A percentile compares a stretch with the other conserved stretches of the same genome.
These are phyloP conservation scores for Percopsis transmontana DNA, from an alignment of 2,113 vertebrate species.

Conservation along the genomic window DNA sequence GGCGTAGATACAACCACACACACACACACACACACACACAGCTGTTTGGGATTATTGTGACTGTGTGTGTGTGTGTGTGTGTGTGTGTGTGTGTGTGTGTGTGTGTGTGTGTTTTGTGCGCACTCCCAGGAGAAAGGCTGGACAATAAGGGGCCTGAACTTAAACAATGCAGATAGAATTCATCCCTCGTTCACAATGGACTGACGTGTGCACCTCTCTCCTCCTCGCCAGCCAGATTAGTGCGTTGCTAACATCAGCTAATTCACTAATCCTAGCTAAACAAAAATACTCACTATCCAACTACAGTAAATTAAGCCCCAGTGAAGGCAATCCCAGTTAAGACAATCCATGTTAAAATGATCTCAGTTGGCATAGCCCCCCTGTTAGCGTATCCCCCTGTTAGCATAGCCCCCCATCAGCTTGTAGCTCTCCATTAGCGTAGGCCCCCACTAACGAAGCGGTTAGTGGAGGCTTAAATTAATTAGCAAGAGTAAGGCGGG, in stretches of 20 bases:
- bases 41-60: conserved; percentile 53
- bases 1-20: neutral
- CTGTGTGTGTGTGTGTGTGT: conserved; percentile 2
- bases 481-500: conserved; percentile 69
- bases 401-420: too few species aligned
- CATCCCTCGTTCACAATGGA: conserved; percentile 39
- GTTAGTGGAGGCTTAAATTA: conserved; percentile 65
- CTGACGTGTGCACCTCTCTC: conserved; percentile 5
- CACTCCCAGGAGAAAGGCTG: conserved; percentile 23
- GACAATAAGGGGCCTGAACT: conserved; percentile 52
- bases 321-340: too few species aligned
- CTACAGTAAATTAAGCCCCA: conserved; percentile 5
- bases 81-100: neutral
- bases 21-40: conserved; percentile 25
- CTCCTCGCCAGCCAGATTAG: conserved; percentile 50
- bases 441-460: too few species aligned
- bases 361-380: too few species aligned
- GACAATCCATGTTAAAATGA: too few species aligned
- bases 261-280: conserved; percentile 58
- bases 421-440: too few species aligned
- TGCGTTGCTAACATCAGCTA: conserved; percentile 30
- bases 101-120: conserved; percentile 10
- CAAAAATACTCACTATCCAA: conserved; percentile 22
- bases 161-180: conserved; percentile 49
- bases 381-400: too few species aligned